Base-by-base conservation (phyloP, 2,797 vertebrate genomes). In the Myiotriccus ornatus region DNA sequence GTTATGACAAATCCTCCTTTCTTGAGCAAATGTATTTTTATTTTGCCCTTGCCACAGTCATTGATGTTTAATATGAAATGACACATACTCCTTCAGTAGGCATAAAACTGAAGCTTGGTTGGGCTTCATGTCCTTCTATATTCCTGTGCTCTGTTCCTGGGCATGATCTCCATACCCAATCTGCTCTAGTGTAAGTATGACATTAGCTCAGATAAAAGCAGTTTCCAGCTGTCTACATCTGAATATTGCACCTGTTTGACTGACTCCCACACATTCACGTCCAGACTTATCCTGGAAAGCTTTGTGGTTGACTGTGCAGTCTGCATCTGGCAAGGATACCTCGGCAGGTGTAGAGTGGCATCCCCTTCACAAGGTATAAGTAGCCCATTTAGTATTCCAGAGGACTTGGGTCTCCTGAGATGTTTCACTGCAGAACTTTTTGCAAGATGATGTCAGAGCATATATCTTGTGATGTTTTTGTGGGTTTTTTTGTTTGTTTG, bases 1-100 rank as follows among this genome's bases (percentile, higher is more conserved):
- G 73, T 86, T 86, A 63, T 84, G 73, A 84, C 76, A 95, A 95
- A 94, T 93, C 63, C 39, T 82, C 2, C 82, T 84, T 93, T 69
- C 73, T 65, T 44, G 65, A 91, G 79, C 47, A 90, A 88, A 78
- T 16, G 17, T 57, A 20, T 86, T 96, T 97, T 90, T 87, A 44
- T 92, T 87, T 94, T 90, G 46, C 59, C 87, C 82, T 94, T 86
- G 92, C 52, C 80, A 2, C 37, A 63, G 94, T 47, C 73, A 47
- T 34, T 94, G n/a, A 10, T 1, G 1, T 62, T 77, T 57, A 41
- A 65, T 52, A 19, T 1, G 4, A 78, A 63, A 27, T 52, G 83
- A 15, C 46, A 71, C 11, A 1, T 9, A 3, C 30, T 59, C 55
- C 69, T 67, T 34, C 59, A 60, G 5, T 19, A 71, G 71, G 7